These are phyloP conservation scores for Subanguina moxae DNA, from an alignment of 1,140 invertebrate genomes.

Conservation along the genomic window DNA sequence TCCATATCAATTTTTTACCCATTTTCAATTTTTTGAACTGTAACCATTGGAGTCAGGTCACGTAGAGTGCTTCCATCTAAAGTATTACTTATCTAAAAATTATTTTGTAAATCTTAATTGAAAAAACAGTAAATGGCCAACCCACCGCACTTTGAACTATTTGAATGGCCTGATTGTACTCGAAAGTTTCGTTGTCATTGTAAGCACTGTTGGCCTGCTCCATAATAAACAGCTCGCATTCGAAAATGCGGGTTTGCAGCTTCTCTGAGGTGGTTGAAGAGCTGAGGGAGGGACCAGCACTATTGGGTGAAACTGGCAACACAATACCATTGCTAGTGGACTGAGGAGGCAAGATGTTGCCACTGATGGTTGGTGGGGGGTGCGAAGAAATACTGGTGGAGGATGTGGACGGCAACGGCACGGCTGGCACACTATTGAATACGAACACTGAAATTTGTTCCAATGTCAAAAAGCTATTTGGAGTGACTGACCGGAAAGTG, in stretches of 20 bases:
- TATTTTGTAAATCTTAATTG: too few relatives aligned
- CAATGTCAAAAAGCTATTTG: too few relatives aligned
- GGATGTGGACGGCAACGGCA: not conserved
- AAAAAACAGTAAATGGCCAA: not conserved
- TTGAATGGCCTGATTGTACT: conserved; percentile 17
- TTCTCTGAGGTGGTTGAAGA: not conserved
- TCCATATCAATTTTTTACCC: not conserved
- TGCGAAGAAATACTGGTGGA: not conserved
- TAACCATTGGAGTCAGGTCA: not conserved
- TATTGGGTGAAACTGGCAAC: not conserved
- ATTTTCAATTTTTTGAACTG: conserved; percentile 6
- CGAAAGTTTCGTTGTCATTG: conserved; percentile 11
- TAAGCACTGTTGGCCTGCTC: conserved; percentile 16
- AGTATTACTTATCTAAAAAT: conserved; percentile 1
- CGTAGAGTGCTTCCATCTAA: not conserved
- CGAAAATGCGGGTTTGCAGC: conserved; percentile 8
- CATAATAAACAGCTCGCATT: conserved; percentile 13
- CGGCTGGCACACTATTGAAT: not conserved
- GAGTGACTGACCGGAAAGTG: too few relatives aligned
- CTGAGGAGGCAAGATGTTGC: not conserved
- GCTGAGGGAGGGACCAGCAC: not conserved
- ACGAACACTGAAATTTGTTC: not conserved
- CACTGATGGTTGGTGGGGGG: not conserved
- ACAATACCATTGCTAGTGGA: not conserved
- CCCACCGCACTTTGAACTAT: conserved; percentile 15